Evolutionary conservation across 2,888 invertebrate genomes (phyloP), one percentile per base, ranked within the genome.

Genomic region (Nomada fabriciana): DNA sequence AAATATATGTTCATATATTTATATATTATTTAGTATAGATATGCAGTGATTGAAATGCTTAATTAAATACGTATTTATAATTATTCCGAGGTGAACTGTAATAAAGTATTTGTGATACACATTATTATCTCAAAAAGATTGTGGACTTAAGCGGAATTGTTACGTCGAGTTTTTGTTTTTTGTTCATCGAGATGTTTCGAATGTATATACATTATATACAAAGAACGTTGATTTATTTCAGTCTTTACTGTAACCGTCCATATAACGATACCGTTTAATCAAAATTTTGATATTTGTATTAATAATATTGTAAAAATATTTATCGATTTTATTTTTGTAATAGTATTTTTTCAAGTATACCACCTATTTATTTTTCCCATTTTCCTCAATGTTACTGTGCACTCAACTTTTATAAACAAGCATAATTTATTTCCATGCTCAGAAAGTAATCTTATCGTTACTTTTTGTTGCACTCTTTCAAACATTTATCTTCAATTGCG

Each of bases 261-360:
- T 50, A 18, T 60, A 25, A 55, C 55, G 52, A n/a, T 20, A 76
- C 36, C 7, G 36, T 36, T 29, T 74, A 71, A 50, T 57, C 23
- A 63, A 60, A 20, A 47, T 13, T 72, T 25, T 36, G 29, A 60
- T 69, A 60, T 60, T 63, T 68, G 60, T 55, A 57, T 13, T 53
- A 55, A 75, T 15, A 15, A 60, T 25, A 63, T 52, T 57, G 64
- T 75, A 60, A 55, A 57, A 61, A 72, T 68, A 53, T 43, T 50
- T 63, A 63, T 71, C 53, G 36, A 36, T 7, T 13, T 47, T 76
- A 60, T 71, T 47, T 68, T 77, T 74, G 42, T 57, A 64, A 42
- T 52, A 71, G 20, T 55, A 60, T 29, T 64, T 53, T 64, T 13
- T 63, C 36, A 76, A 72, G 59, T 81, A 50, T 59, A 63, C 61